phyloP scores from a whole-genome alignment of 1,140 invertebrate species.

The Drosophila ercepeae region DNA sequence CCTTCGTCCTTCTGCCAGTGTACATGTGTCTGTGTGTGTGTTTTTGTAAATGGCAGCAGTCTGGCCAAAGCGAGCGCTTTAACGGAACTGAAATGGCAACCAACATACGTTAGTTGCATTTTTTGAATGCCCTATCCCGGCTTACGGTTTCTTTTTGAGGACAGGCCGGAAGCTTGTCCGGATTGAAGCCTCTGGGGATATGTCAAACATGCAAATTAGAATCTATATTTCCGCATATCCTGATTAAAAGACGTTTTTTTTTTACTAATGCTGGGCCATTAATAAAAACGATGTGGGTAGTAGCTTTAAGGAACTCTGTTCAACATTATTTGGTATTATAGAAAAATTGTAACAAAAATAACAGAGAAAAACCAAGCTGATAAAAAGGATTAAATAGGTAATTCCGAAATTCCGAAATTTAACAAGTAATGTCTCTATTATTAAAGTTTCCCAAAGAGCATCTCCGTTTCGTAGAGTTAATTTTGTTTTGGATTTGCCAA shows the following conservation, averaged over 20 bases:
- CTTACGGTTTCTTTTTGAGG: conserved; percentile 1
- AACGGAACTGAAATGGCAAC: conserved; percentile 36
- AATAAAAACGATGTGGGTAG: too few relatives aligned
- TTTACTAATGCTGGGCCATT: not conserved
- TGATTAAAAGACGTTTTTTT: not conserved
- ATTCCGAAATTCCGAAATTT: too few relatives aligned
- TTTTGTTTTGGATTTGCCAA: conserved; percentile 2
- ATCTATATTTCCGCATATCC: not conserved
- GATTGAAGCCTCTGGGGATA: not conserved
- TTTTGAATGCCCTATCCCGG: conserved; percentile 37
- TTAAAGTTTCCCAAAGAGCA: conserved; percentile 27
- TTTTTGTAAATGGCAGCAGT: conserved; percentile 17
- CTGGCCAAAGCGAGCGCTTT: conserved; percentile 38
- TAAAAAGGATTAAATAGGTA: too few relatives aligned
- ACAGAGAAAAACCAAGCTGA: too few relatives aligned
- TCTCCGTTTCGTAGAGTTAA: conserved; percentile 10
- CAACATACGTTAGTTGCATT: conserved; percentile 28
- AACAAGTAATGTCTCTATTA: too few relatives aligned
- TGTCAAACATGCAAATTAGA: not conserved
- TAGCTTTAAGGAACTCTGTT: too few relatives aligned
- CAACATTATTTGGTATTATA: too few relatives aligned
- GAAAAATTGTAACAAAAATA: too few relatives aligned
- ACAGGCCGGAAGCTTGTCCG: not conserved
- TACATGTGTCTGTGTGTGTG: conserved; percentile 1
- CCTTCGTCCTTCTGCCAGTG: conserved; percentile 1